Percentiles rank a stretch among this genome's conserved stretches.
These are phyloP conservation scores for Carassius auratus DNA, from an alignment of 2,113 vertebrate genomes.

Conservation along the genomic window DNA sequence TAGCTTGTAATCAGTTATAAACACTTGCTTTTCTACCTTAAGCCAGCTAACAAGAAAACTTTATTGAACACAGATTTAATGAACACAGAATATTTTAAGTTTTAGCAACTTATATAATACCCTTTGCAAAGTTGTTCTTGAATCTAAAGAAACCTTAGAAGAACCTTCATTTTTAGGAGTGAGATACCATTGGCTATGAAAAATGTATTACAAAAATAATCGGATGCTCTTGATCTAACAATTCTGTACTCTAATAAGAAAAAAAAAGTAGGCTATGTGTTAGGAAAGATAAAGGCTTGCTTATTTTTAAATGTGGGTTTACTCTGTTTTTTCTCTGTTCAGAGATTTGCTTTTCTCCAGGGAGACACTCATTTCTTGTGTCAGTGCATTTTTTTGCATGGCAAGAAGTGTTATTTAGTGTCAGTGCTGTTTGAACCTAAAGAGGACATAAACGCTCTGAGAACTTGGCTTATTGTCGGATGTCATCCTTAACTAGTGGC, in stretches of 20 bases:
- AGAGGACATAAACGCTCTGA: slow-evolving; percentile 59
- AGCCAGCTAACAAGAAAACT: not conserved
- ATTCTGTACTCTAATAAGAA: not conserved
- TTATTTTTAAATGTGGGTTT: not conserved
- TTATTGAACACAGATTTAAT: not conserved
- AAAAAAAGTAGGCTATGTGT: not conserved
- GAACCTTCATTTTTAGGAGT: not conserved
- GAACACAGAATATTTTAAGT: not conserved
- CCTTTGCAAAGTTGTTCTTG: not conserved
- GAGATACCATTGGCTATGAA: not conserved
- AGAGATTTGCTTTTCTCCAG: slow-evolving; percentile 40
- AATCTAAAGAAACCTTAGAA: not conserved
- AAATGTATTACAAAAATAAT: not conserved
- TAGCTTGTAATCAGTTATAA: not conserved
- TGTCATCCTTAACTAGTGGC: slow-evolving; percentile 87
- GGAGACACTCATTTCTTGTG: slow-evolving; percentile 36
- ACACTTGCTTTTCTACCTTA: not conserved
- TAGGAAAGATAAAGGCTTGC: not conserved
- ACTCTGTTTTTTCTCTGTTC: not conserved
- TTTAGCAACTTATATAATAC: not conserved
- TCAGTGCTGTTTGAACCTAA: slow-evolving; percentile 74
- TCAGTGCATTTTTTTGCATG: slow-evolving; percentile 16
- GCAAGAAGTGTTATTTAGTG: slow-evolving; percentile 48
- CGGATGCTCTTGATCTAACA: not conserved
- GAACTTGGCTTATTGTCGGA: slow-evolving; percentile 86